Percentiles rank a stretch among this genome's conserved stretches.
phyloP scores from a whole-genome alignment of 2,888 invertebrate genomes.

The Mesorhabditis sp. region DNA sequence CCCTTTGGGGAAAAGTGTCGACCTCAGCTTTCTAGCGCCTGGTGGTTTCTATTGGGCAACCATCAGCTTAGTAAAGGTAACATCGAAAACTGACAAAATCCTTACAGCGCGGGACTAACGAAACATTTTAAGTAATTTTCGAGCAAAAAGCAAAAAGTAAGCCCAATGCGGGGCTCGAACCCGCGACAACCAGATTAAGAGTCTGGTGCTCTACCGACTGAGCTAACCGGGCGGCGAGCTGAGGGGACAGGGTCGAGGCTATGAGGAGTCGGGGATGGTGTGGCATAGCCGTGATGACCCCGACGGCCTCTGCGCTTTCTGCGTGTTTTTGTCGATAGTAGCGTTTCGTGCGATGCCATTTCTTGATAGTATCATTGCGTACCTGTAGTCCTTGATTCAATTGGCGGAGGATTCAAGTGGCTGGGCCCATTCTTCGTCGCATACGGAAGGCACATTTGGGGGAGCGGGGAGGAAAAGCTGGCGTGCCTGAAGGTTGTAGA shows the following conservation, averaged over 20 bases:
- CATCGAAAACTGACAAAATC: no score
- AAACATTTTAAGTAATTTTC: no score
- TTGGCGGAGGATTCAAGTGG: constrained; percentile 46
- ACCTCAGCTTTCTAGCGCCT: no score
- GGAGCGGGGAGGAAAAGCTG: neutral
- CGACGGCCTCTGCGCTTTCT: no score
- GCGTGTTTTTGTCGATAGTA: no score
- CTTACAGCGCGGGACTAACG: no score
- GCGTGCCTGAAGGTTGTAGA: no score
- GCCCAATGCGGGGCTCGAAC: constrained; percentile 56
- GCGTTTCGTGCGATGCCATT: no score
- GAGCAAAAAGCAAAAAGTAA: constrained; percentile 7
- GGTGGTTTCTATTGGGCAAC: neutral
- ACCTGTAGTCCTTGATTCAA: constrained; percentile 55
- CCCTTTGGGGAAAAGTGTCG: no score
- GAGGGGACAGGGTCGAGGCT: no score
- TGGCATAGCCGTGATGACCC: no score
- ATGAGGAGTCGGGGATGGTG: no score
- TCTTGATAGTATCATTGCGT: neutral
- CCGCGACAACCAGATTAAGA: constrained; percentile 56
- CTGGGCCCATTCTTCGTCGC: constrained; percentile 50
- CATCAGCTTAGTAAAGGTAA: neutral
- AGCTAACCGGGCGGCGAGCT: constrained; percentile 44
- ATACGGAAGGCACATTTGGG: constrained; percentile 18
- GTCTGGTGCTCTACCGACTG: constrained; percentile 57